Base-by-base conservation (phyloP, 2,113 vertebrate genomes). In the Rallus limicola region DNA sequence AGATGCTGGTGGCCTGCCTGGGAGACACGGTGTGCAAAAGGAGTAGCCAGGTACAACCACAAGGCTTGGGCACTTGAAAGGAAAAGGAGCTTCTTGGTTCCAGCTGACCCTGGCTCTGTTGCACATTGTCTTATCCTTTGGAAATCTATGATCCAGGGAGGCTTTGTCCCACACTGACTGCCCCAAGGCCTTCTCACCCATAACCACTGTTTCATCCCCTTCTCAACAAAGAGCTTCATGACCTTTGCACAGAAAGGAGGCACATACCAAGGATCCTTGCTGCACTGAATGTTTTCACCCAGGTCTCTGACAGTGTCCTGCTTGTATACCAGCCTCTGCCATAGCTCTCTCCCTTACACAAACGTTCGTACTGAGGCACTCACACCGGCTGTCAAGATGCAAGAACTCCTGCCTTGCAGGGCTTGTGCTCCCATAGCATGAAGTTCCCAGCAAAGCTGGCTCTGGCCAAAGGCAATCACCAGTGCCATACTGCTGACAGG, bases 1-100 rank as follows among this genome's bases (percentile, higher is more conserved):
- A 28, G 8, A 7, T 2, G 4, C 28, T 2, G 1, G 2, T 14
- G 56, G 60, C 20, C 24, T 40, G 13, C 29, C 44, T 55, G n/a
- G 34, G 34, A 71, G 60, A 46, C 16, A 18, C 25, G 34, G 9
- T 77, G 24, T 31, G 10, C 26, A 9, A 59, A 83, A 58, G 36
- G 12, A 84, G 46, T 59, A 53, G 79, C 6, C n/a, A 69, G 21
- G 67, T 33, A 81, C 34, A 92, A 42, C 7, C 31, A 31, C 21
- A 13, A 25, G 26, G 13, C 36, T 64, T 1, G 5, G 25, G n/a
- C 52, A 34, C 26, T 28, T 44, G 24, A 76, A 85, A 94, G 38
- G 33, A 65, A 28, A 63, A 75, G 26, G 19, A 48, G 14, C 63
- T 75, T 40, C 21, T 11, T 52, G 33, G 28, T 8, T 64, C 25